These are phyloP conservation scores for Clarias fuscus DNA, from an alignment of 2,797 vertebrate species.

Conservation along the genomic window DNA sequence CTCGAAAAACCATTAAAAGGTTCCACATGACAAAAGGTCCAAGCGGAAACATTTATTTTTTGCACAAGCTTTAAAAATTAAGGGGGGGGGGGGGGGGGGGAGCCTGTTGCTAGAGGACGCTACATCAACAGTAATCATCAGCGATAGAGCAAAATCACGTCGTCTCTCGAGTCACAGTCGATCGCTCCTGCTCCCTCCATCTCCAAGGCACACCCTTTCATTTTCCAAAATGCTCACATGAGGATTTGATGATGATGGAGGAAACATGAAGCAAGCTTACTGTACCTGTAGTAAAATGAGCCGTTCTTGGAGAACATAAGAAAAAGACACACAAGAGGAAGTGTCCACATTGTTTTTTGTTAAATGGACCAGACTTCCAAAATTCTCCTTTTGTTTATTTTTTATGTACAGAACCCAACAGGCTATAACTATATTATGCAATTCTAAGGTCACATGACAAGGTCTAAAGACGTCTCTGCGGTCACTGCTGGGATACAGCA, in stretches of 20 bases:
- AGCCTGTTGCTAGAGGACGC: neutral
- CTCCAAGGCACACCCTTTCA: neutral
- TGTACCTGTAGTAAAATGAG: no score
- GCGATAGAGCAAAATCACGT: neutral
- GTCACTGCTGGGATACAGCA: neutral
- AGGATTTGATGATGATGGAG: neutral
- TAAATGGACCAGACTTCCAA: neutral
- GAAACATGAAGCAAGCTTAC: neutral
- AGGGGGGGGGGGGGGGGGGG: no score
- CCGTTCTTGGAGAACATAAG: neutral
- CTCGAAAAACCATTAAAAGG: neutral
- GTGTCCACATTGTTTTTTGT: neutral
- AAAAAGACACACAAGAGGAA: no score
- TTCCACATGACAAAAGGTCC: neutral
- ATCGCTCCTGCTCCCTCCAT: neutral
- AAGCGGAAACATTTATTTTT: neutral
- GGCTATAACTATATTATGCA: neutral
- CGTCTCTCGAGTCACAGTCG: neutral
- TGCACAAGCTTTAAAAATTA: no score
- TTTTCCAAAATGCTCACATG: neutral
- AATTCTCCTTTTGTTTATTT: neutral
- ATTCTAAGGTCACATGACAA: neutral
- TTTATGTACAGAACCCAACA: no score
- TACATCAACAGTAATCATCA: conserved; percentile 8
- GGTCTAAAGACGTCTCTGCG: neutral